phyloP scores from a whole-genome alignment of 2,113 vertebrate species.

The Tiliqua scincoides region DNA sequence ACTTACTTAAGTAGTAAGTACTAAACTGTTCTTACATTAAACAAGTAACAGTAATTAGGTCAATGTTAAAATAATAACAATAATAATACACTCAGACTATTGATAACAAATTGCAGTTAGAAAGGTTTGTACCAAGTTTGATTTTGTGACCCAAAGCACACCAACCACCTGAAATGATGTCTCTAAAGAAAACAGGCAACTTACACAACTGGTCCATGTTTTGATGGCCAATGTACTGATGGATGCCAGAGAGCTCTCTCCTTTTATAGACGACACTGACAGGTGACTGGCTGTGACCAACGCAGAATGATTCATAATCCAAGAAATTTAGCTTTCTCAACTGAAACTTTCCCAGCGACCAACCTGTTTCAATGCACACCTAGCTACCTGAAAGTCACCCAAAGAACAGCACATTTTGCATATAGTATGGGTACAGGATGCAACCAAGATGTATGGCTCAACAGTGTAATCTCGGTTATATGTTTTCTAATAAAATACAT shows the following conservation, averaged over 20 bases:
- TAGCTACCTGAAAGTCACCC: neutral
- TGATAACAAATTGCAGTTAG: neutral
- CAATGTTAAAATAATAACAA: no score
- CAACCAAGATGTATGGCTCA: neutral
- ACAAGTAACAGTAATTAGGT: no score
- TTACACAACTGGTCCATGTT: constrained; percentile 4
- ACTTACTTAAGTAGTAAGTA: neutral
- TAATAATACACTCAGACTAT: no score
- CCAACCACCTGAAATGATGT: neutral
- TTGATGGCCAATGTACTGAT: neutral
- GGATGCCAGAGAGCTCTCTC: neutral
- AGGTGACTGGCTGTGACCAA: neutral
- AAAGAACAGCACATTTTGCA: neutral
- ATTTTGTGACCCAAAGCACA: neutral
- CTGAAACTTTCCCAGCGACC: neutral
- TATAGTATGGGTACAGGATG: neutral
- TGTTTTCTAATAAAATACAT: neutral
- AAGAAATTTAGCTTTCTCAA: neutral
- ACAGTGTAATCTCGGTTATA: no score
- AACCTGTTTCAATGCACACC: neutral
- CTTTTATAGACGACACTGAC: constrained; percentile 12
- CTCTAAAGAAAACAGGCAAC: neutral
- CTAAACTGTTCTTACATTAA: no score
- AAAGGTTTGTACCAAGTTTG: neutral
- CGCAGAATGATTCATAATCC: neutral